These are phyloP conservation scores for Rhabdophis nuchalis DNA, from an alignment of 2,797 vertebrate genomes.

Conservation along the genomic window DNA sequence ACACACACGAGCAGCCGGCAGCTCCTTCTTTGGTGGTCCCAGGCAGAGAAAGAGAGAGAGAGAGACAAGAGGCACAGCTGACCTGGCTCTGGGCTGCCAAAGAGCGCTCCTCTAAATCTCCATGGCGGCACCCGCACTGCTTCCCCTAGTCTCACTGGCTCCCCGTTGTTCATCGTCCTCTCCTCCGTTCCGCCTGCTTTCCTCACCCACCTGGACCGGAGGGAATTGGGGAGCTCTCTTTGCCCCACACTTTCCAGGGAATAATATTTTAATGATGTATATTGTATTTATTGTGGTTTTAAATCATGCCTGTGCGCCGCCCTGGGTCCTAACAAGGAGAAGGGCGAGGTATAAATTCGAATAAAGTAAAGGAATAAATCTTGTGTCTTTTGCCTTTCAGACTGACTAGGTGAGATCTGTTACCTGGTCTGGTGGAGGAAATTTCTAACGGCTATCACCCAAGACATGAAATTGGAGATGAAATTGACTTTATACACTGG, in stretches of 20 bases:
- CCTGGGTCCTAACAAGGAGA: no score
- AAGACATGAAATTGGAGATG: no score
- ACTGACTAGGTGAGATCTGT: neutral
- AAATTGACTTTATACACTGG: neutral
- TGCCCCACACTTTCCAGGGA: neutral
- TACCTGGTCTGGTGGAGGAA: neutral
- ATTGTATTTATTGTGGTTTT: no score
- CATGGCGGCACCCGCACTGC: no score
- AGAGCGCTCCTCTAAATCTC: neutral
- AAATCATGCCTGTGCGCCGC: no score
- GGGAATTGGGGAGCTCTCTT: neutral
- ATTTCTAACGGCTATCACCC: neutral
- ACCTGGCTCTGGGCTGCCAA: no score
- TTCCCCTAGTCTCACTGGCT: neutral
- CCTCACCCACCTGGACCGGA: neutral
- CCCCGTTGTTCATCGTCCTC: neutral
- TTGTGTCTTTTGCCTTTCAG: no score
- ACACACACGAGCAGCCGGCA: constrained; percentile 41
- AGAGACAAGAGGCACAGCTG: constrained; percentile 41
- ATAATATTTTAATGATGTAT: no score
- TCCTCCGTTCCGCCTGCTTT: no score
- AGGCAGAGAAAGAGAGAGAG: neutral
- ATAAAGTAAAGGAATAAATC: no score
- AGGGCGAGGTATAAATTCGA: no score
- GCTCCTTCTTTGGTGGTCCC: neutral